Base-by-base conservation (phyloP, 2,888 invertebrate species). In the Trissolcus japonicus region DNA sequence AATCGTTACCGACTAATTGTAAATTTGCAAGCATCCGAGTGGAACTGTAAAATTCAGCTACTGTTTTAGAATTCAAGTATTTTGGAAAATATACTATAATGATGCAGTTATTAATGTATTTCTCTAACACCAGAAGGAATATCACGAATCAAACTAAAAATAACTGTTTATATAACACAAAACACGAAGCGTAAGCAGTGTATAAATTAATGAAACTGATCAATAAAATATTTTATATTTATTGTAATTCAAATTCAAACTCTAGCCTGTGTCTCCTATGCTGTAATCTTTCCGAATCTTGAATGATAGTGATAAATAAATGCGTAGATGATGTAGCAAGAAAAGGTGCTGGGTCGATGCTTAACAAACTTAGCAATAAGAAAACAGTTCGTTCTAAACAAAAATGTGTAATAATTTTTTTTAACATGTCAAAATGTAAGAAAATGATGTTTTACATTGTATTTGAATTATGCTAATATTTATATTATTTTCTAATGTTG, bases 31-130 rank as follows among this genome's bases (percentile, higher is more conserved):
- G 78, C 57, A 43, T 65, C 41, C 82, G 86, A 88, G 88, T 88
- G 87, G 83, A 82, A 86, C 85, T 87, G 86, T 83, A 86, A 86
- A 88, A 83, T 86, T 78, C 82, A 85, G 87, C 66, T 25, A 54
- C 16, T n/a, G 35, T 53, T 56, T 76, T 66, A 46, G 63, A 46
- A 60, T 46, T 51, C 25, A 57, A 53, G 53, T 55, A 50, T 73
- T 61, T 35, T 40, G 35, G 59, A 51, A 61, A 63, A 63, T 48
- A 25, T 72, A 50, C 50, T 53, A 57, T 51, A 35, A 35, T 35
- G 35, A 35, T 35, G 35, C 35, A 35, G 35, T 11, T n/a, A n/a
- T n/a, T 35, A 11, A 35, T 35, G 11, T 35, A 35, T 35, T 35
- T 35, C 35, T 46, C 16, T 46, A 46, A 46, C 11, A 7, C 6